Evolutionary conservation across 2,113 vertebrate species (phyloP), one percentile per base, ranked within the genome.

Genomic region (Pluvialis apricaria): DNA sequence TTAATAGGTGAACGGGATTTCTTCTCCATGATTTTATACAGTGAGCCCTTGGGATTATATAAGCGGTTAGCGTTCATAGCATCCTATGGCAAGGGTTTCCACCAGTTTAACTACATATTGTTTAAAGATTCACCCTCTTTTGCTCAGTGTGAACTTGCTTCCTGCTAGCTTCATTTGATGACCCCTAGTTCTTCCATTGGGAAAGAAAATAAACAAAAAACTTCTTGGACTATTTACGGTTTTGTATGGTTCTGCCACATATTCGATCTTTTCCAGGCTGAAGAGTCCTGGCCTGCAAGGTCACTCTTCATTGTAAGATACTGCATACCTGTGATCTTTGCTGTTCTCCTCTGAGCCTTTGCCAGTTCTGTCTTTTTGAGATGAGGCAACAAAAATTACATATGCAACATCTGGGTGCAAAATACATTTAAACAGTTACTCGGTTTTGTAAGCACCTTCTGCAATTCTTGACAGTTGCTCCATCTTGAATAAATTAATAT

Each of bases 151-250:
- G 54, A 90, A 45, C 38, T 72, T 45, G 7, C 13, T 72, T 77
- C 42, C 32, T 54, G 6, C 5, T 25, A 72, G 9, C 24, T 87
- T 84, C 10, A 58, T 45, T 54, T 54, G 24, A 83, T 58, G 25
- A 71, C 25, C 7, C 15, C 6, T 28, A 60, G 44, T 70, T 84
- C 49, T 42, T 84, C 60, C 29, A 73, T 0, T 57, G 38, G 6
- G 36, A 84, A 78, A 78, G 17, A 92, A 90, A 85, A 69, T 11
- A 77, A 72, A 68, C 9, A 29, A 71, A 44, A 68, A 6, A 0
- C 1, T 76, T 58, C 14, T 16, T 0, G 2, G 4, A 3, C 4
- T 87, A 38, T 84, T 73, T 95, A 38, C 2, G 2, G 3, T 13
- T 69, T 73, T 83, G 15, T 29, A 21, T 51, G 20, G 2, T 29